Percentiles rank a stretch among this genome's conserved stretches.
Conservation (phyloP, 2,888 invertebrate species). For the Calephelis perditalis region DNA sequence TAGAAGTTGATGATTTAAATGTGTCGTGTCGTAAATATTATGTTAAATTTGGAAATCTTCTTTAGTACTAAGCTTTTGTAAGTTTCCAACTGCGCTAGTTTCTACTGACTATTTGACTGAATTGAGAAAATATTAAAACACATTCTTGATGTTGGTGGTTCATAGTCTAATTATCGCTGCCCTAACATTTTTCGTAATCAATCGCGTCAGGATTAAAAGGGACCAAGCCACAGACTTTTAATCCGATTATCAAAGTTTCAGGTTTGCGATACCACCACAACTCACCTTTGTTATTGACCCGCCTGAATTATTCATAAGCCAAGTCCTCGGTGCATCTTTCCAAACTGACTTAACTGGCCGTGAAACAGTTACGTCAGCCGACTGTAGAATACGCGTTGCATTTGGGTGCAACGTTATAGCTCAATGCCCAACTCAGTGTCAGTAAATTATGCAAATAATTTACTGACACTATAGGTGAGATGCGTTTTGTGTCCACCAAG, state of each 20-base stretch:
- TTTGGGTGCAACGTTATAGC: conserved; percentile 18
- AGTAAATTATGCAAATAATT: too few relatives aligned
- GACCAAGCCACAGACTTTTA: not conserved
- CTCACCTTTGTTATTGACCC: not conserved
- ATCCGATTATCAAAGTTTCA: conserved; percentile 11
- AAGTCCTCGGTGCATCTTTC: not conserved
- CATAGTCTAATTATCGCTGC: not conserved
- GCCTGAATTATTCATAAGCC: conserved; percentile 1
- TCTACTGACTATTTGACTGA: not conserved
- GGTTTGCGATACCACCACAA: not conserved
- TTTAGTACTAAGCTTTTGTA: conserved; percentile 1
- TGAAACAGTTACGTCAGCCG: not conserved
- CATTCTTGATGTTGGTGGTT: not conserved
- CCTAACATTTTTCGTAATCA: not conserved
- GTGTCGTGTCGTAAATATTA: not conserved
- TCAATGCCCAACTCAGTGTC: not conserved
- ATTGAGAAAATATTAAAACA: not conserved
- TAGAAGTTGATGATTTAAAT: not conserved
- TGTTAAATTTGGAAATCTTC: not conserved
- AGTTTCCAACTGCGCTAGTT: not conserved
- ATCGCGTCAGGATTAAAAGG: not conserved
- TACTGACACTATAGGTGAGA: conserved; percentile 28
- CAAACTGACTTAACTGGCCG: not conserved
- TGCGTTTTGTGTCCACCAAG: conserved; percentile 3
- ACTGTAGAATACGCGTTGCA: conserved; percentile 22